Evolutionary conservation across 1,140 invertebrate species (phyloP).

Genomic region (Drosophila nikananu): DNA sequence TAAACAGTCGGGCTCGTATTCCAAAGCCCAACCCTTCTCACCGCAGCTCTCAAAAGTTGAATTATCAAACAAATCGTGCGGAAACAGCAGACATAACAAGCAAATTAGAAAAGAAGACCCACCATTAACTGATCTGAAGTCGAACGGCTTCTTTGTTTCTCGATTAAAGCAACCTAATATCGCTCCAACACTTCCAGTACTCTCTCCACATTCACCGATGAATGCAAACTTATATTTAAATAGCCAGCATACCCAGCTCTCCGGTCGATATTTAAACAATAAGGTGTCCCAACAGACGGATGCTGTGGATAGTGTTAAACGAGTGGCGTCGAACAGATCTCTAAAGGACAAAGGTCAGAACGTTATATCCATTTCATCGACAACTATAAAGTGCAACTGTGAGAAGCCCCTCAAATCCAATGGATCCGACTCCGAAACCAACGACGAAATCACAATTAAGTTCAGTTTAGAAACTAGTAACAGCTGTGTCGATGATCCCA

Average conservation of each 20-base stretch:
- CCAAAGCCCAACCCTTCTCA: constrained; percentile 48
- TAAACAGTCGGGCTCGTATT: constrained; percentile 86
- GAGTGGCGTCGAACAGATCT: constrained; percentile 40
- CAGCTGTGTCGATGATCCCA: constrained; percentile 14
- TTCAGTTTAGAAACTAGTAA: constrained; percentile 22
- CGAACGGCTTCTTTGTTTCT: constrained; percentile 47
- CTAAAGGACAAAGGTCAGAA: constrained; percentile 42
- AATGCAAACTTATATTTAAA: constrained; percentile 56
- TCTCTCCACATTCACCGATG: constrained; percentile 71
- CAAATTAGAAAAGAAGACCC: constrained; percentile 41
- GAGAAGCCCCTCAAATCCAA: constrained; percentile 35
- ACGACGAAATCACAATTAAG: constrained; percentile 35
- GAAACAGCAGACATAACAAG: constrained; percentile 41
- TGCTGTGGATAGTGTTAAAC: constrained; percentile 35
- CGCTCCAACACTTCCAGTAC: constrained; percentile 71
- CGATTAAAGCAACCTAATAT: constrained; percentile 55
- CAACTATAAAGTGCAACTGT: constrained; percentile 42
- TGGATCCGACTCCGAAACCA: constrained; percentile 43
- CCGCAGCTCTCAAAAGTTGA: constrained; percentile 44
- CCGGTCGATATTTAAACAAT: constrained; percentile 75
- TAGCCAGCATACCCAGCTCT: constrained; percentile 68
- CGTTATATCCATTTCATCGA: constrained; percentile 35
- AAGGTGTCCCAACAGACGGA: constrained; percentile 45
- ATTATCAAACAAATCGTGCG: constrained; percentile 40
- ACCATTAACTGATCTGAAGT: constrained; percentile 40